Percentiles rank a stretch among this genome's conserved stretches.
These are phyloP conservation scores for Caenorhabditis latens DNA, from an alignment of 1,140 invertebrate genomes.

Conservation along the genomic window DNA sequence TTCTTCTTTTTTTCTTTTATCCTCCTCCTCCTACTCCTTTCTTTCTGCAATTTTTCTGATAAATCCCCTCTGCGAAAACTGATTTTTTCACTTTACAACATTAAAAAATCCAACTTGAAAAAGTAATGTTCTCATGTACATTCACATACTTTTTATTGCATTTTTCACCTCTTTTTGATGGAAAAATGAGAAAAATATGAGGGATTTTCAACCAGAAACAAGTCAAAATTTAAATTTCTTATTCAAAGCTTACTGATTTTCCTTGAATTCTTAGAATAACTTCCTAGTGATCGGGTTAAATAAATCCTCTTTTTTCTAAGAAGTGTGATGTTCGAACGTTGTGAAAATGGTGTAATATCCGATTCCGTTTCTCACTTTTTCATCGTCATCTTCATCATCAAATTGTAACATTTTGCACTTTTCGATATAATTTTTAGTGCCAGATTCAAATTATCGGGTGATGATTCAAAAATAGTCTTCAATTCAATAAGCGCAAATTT, in stretches of 20 bases:
- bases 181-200: slow-evolving; percentile 13
- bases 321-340: slow-evolving; percentile 44
- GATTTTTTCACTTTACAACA: slow-evolving; percentile 26
- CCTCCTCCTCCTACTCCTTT: background rate
- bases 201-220: background rate
- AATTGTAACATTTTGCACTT: slow-evolving; percentile 50
- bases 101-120: slow-evolving; percentile 17
- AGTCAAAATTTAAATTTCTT: background rate
- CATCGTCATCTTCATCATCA: slow-evolving; percentile 27
- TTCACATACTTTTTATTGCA: background rate
- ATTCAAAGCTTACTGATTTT: background rate
- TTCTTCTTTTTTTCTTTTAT: background rate
- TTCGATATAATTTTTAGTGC: background rate
- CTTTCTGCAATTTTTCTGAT: slow-evolving; percentile 12
- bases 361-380: slow-evolving; percentile 36
- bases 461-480: background rate
- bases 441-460: background rate
- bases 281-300: background rate
- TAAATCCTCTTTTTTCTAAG: background rate
- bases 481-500: no score
- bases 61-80: background rate
- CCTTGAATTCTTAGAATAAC: slow-evolving; percentile 10
- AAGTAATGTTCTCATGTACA: slow-evolving; percentile 36
- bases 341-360: slow-evolving; percentile 29
- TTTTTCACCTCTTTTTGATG: background rate